phyloP scores from a whole-genome alignment of 2,113 vertebrate genomes.

The Sinocyclocheilus maitianheensis region DNA sequence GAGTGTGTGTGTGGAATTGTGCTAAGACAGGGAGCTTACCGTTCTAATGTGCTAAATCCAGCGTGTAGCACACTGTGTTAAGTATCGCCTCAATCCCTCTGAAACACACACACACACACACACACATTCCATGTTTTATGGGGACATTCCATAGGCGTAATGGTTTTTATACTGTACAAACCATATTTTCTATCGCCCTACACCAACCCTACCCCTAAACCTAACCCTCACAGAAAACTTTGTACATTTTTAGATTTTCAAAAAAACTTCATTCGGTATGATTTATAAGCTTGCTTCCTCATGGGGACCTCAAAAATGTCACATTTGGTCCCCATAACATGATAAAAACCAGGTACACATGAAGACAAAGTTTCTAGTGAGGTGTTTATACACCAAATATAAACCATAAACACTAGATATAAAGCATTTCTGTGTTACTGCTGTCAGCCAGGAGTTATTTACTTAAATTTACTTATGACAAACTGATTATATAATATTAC shows the following conservation, averaged over 20 bases:
- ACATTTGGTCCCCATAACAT: too few relatives aligned
- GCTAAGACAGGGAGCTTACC: constrained; percentile 26
- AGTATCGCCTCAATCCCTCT: background rate
- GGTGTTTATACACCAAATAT: background rate
- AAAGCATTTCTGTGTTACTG: background rate
- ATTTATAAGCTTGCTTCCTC: too few relatives aligned
- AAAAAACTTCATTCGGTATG: too few relatives aligned
- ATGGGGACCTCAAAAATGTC: too few relatives aligned
- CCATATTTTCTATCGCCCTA: too few relatives aligned
- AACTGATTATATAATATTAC: background rate
- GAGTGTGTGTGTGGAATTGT: constrained; percentile 19
- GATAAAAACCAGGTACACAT: too few relatives aligned
- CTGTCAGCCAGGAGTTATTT: constrained; percentile 3
- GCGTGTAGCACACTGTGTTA: background rate
- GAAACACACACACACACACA: background rate
- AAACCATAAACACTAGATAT: background rate
- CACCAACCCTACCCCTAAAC: too few relatives aligned
- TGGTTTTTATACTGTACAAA: too few relatives aligned
- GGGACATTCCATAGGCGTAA: too few relatives aligned
- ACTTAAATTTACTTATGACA: background rate
- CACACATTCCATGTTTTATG: background rate
- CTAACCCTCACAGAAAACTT: too few relatives aligned
- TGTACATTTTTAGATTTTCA: too few relatives aligned
- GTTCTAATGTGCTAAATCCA: constrained; percentile 32
- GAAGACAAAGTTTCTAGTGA: background rate